A percentile compares a stretch with the other conserved stretches of the same genome.
These are phyloP conservation scores for Tachystola acroxantha DNA, from an alignment of 2,888 invertebrate genomes.

Conservation along the genomic window DNA sequence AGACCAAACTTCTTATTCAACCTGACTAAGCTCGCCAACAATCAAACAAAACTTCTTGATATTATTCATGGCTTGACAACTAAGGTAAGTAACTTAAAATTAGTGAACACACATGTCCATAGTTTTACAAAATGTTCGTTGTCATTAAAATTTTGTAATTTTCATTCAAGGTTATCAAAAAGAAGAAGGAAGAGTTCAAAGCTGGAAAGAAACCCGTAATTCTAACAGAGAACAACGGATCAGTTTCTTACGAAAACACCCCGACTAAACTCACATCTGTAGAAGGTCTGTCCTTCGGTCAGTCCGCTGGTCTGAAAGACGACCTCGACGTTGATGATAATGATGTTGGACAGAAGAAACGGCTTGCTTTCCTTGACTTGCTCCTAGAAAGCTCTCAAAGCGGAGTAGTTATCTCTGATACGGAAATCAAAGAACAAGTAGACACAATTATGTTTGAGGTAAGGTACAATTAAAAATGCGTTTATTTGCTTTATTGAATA, in stretches of 20 bases:
- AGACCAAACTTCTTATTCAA: conserved; percentile 88
- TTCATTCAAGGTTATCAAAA: conserved; percentile 77
- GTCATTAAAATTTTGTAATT: too few relatives aligned
- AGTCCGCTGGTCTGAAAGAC: conserved; percentile 85
- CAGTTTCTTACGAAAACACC: conserved; percentile 28
- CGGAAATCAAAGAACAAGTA: conserved; percentile 90
- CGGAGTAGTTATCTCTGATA: conserved; percentile 83
- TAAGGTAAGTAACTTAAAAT: conserved; percentile 80
- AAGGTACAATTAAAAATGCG: conserved; percentile 16
- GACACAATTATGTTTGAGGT: conserved; percentile 94
- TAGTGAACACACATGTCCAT: too few relatives aligned
- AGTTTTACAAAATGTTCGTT: too few relatives aligned
- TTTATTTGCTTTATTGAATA: neutral
- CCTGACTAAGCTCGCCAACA: conserved; percentile 85
- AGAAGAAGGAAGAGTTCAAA: conserved; percentile 86
- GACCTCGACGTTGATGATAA: conserved; percentile 89
- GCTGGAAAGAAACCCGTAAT: conserved; percentile 76
- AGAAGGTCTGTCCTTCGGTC: conserved; percentile 84
- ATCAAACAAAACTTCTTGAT: conserved; percentile 85
- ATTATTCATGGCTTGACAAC: conserved; percentile 89
- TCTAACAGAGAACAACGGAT: conserved; percentile 33
- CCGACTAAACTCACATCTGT: conserved; percentile 60
- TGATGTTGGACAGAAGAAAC: conserved; percentile 88
- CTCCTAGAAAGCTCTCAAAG: conserved; percentile 88
- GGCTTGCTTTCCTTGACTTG: conserved; percentile 92